Base-by-base conservation (phyloP, 2,113 vertebrate species). In the Ochotona curzoniae region DNA sequence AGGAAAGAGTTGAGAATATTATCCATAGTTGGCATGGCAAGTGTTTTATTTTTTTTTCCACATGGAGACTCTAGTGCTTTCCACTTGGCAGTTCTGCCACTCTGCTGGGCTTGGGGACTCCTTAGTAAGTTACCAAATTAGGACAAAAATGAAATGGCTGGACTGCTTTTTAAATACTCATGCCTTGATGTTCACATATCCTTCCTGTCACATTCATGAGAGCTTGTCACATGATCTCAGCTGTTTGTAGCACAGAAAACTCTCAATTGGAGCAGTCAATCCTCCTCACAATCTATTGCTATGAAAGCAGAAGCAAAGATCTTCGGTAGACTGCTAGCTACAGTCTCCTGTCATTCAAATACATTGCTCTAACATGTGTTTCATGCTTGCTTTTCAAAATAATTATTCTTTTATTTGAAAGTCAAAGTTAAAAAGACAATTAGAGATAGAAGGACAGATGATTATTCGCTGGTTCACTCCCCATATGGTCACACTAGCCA, bases 181-280 rank as follows among this genome's bases (percentile, higher is more conserved):
- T n/a, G 4, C 28, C 13, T 20, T 28, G 54, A 35, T 13, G 26
- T 26, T 54, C n/a, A 47, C 25, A 10, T 0, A 0, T n/a, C 18
- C 26, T 38, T 49, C 38, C 20, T 2, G 2, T 63, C 26, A 9
- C 1, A 2, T 14, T 35, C n/a, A 10, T 7, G 63, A 61, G 28
- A 63, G 64, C 1, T 3, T 25, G 20, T 28, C 78, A 67, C 30
- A 25, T 25, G 35, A 35, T 3, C 35, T 63, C 21, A 61, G 4
- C 32, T 21, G 17, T 49, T 8, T 8, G 6, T 9, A 61, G 2
- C 18, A 23, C 2, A 32, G 5, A 84, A 30, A 30, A 13, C 0
- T 44, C 15, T 47, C 64, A 25, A 30, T 10, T 8, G 10, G 32
- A 8, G 10, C 5, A 76, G 14, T 25, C 3, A 23, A 18, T 1